Percentiles rank a stretch among this genome's conserved stretches.
These are phyloP conservation scores for Timema podura DNA, from an alignment of 2,888 invertebrate genomes.

Conservation along the genomic window DNA sequence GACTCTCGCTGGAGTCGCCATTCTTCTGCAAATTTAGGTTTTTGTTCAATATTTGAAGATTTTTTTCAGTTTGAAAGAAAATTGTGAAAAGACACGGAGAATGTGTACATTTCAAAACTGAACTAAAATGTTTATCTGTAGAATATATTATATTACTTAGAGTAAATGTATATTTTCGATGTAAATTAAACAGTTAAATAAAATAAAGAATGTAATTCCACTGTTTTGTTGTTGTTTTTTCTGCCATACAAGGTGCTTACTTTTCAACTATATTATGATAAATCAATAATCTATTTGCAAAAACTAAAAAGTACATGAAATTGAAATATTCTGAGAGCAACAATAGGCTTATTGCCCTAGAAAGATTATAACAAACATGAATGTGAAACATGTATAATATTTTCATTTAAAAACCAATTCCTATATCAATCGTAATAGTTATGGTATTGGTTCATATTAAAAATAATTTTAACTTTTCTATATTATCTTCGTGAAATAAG, in stretches of 20 bases:
- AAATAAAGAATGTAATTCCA: background rate
- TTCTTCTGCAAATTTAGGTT: conserved; percentile 55
- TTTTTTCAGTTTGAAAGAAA: background rate
- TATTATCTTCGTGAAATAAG: too few relatives aligned
- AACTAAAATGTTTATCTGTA: background rate
- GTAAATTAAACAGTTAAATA: background rate
- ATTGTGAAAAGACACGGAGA: background rate
- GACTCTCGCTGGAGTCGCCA: conserved; percentile 89
- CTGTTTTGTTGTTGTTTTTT: background rate
- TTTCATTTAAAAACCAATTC: too few relatives aligned
- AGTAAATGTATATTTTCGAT: conserved; percentile 1
- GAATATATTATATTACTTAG: background rate
- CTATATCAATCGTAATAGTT: too few relatives aligned
- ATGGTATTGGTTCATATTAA: too few relatives aligned
- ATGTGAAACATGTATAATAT: too few relatives aligned
- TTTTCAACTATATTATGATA: background rate
- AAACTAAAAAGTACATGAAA: background rate
- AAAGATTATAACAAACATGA: too few relatives aligned
- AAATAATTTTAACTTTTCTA: too few relatives aligned
- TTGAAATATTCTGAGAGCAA: too few relatives aligned
- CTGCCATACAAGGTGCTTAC: too few relatives aligned
- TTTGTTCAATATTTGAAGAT: background rate
- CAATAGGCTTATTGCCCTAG: too few relatives aligned
- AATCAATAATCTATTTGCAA: background rate
- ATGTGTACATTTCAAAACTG: background rate